Conservation (phyloP, 2,888 invertebrate species). For the Pseudococcus jackbeardsleyi region DNA sequence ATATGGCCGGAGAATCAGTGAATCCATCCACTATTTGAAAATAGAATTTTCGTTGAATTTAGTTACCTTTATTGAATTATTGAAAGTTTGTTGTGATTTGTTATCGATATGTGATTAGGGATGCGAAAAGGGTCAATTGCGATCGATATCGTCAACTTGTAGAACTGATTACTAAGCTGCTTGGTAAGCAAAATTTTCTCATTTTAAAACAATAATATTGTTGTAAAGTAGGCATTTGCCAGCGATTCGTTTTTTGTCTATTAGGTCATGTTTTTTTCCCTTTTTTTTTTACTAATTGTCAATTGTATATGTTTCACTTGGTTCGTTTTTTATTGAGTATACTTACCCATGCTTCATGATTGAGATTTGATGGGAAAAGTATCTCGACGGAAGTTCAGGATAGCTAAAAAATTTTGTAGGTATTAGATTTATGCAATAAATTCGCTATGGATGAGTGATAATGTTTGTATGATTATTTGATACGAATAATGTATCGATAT, state of each 20-base stretch:
- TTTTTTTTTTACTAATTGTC: neutral
- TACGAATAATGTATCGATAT: no score
- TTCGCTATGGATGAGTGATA: no score
- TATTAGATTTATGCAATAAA: no score
- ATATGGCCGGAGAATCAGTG: conserved; percentile 62
- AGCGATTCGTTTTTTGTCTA: neutral
- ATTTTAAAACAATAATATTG: neutral
- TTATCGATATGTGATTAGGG: neutral
- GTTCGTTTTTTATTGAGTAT: no score
- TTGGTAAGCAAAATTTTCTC: neutral
- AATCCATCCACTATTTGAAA: conserved; percentile 61
- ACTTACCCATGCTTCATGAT: no score
- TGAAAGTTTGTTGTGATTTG: conserved; percentile 49
- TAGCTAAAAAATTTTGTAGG: no score
- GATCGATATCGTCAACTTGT: neutral
- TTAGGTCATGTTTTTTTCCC: neutral
- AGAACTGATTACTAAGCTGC: neutral
- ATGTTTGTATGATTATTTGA: no score
- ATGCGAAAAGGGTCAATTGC: neutral
- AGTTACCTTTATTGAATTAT: conserved; percentile 58
- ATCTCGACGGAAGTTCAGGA: no score
- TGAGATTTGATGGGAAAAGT: no score
- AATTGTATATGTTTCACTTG: neutral
- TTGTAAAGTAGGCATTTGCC: neutral
- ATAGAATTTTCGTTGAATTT: conserved; percentile 27